phyloP scores from a whole-genome alignment of 2,888 invertebrate genomes.

The Acanthosepion lycidas region DNA sequence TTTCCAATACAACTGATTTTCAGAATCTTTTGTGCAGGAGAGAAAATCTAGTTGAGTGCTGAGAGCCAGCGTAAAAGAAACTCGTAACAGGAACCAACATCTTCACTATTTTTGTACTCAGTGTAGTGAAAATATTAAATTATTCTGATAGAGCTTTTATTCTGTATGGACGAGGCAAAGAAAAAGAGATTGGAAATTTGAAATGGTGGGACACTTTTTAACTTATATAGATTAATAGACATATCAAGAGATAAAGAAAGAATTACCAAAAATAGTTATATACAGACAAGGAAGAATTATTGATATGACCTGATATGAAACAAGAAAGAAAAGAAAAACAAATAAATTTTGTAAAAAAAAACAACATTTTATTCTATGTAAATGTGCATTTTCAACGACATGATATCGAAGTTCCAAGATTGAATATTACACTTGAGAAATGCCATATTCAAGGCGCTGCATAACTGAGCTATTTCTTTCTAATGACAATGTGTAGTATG shows the following conservation, averaged over 20 bases:
- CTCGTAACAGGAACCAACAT: not conserved
- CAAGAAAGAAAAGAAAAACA: not conserved
- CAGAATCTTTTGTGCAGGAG: not conserved
- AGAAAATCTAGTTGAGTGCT: not conserved
- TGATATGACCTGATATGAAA: not conserved
- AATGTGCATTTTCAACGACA: no score
- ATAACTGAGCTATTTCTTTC: no score
- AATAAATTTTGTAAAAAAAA: no score
- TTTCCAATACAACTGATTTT: not conserved
- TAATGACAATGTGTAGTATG: no score
- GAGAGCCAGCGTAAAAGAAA: constrained; percentile 16
- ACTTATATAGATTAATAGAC: not conserved
- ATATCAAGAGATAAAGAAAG: not conserved
- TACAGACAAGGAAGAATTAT: not conserved
- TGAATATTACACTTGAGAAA: no score
- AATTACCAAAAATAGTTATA: not conserved
- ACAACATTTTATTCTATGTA: no score
- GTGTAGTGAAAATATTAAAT: not conserved
- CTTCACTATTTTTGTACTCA: not conserved
- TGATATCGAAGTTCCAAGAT: no score
- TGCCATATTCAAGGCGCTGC: no score
- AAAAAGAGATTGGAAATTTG: not conserved
- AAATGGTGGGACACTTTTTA: not conserved
- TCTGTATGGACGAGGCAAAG: not conserved
- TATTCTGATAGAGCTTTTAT: not conserved